These are phyloP conservation scores for Bombus soroeensis DNA, from an alignment of 1,140 invertebrate genomes.

Conservation along the genomic window DNA sequence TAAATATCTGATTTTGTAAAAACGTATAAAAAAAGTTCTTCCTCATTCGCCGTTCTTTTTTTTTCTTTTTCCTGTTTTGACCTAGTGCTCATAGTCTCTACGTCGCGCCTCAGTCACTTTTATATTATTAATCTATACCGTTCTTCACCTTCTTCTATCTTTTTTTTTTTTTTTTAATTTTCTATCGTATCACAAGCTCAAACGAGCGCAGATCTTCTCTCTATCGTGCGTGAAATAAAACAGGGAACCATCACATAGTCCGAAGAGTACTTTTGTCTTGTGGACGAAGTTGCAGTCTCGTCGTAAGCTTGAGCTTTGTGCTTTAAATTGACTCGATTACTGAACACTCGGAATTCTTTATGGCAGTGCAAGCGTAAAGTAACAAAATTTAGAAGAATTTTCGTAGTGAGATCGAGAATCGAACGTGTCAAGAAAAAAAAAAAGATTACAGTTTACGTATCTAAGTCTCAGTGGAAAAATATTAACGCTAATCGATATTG, in stretches of 20 bases:
- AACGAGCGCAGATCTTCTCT: constrained; percentile 2
- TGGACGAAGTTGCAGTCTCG: background rate
- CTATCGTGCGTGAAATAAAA: background rate
- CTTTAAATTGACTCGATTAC: background rate
- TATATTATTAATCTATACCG: background rate
- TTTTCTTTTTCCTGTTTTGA: background rate
- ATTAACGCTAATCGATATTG: background rate
- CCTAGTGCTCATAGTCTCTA: constrained; percentile 25
- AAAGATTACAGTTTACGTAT: background rate
- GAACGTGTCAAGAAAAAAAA: background rate
- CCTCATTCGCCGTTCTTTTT: background rate
- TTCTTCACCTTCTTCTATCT: background rate
- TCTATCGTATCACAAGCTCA: too few relatives aligned
- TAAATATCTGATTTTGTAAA: constrained; percentile 10
- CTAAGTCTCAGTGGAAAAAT: background rate
- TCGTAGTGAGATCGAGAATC: background rate
- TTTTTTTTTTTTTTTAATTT: background rate
- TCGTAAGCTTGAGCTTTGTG: background rate
- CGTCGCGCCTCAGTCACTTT: constrained; percentile 18
- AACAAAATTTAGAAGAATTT: background rate
- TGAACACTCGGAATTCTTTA: background rate
- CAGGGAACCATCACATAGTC: background rate
- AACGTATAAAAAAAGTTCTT: constrained; percentile 23
- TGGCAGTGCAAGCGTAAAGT: background rate
- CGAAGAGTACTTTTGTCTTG: too few relatives aligned